A percentile compares a stretch with the other conserved stretches of the same genome.
phyloP scores from a whole-genome alignment of 1,140 invertebrate genomes.

The Bombus difficillimus region DNA sequence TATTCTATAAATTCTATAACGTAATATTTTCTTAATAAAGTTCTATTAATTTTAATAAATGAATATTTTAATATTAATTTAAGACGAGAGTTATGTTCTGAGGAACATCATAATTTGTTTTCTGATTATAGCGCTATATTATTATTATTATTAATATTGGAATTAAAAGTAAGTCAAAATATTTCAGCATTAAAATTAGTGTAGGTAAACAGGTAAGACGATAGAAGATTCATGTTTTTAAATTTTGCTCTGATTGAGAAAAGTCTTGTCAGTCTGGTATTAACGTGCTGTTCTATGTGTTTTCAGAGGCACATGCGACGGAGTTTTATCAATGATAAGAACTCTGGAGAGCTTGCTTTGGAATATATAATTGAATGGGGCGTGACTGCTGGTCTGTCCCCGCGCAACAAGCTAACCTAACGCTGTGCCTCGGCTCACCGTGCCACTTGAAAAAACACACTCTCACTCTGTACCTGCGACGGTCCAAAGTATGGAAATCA shows the following conservation, averaged over 20 bases:
- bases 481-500: constrained; percentile 82
- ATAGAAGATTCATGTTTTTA: constrained; percentile 62
- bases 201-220: constrained; percentile 56
- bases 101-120: neutral
- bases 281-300: constrained; percentile 83
- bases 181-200: constrained; percentile 70
- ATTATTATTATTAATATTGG: neutral
- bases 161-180: constrained; percentile 67
- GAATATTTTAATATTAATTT: neutral
- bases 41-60: neutral
- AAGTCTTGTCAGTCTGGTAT: constrained; percentile 82
- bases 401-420: constrained; percentile 78
- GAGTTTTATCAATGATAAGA: constrained; percentile 81
- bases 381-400: constrained; percentile 78
- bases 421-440: constrained; percentile 81
- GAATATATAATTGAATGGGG: constrained; percentile 78
- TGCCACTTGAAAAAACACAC: constrained; percentile 81
- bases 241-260: constrained; percentile 72
- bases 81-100: neutral
- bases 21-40: neutral
- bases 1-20: neutral
- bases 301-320: constrained; percentile 84
- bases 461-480: constrained; percentile 81
- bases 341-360: constrained; percentile 81
- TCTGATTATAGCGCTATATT: neutral